Percentiles rank a stretch among this genome's conserved stretches.
These are phyloP conservation scores for Montipora sp. DNA, from an alignment of 64 coral and sea anemone genomes.

Conservation along the genomic window DNA sequence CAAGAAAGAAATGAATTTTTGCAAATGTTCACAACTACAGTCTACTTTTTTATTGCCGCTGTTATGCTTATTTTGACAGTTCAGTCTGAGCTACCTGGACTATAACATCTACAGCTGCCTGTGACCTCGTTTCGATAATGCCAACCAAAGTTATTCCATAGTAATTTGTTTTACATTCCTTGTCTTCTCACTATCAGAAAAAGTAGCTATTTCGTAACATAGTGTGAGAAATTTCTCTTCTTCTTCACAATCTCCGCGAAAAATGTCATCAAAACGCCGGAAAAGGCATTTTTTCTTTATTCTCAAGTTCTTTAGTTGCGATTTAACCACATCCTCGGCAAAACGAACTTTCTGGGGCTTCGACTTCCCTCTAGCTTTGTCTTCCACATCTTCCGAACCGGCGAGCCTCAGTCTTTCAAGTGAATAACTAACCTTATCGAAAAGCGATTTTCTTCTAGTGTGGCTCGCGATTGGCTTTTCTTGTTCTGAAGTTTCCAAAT, in stretches of 20 bases:
- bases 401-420: not conserved
- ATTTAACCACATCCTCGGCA: not conserved
- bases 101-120: too few species aligned
- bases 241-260: not conserved
- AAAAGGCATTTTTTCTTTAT: not conserved
- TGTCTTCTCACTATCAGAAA: too few species aligned
- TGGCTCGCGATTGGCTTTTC: not conserved
- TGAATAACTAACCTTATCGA: not conserved
- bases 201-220: not conserved
- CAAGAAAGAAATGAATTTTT: too few species aligned
- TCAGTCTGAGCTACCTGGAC: too few species aligned
- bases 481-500: not conserved
- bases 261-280: slow-evolving; percentile 10
- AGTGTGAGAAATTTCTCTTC: not conserved
- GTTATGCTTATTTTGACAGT: too few species aligned
- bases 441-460: not conserved
- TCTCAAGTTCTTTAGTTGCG: not conserved
- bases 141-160: too few species aligned
- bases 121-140: too few species aligned
- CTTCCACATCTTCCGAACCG: too few species aligned
- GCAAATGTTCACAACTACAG: too few species aligned
- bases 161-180: not conserved
- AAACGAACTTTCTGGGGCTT: not conserved
- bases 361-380: not conserved
- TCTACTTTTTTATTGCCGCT: too few species aligned